These are phyloP conservation scores for Leptothorax acervorum DNA, from an alignment of 2,888 invertebrate species.

Conservation along the genomic window DNA sequence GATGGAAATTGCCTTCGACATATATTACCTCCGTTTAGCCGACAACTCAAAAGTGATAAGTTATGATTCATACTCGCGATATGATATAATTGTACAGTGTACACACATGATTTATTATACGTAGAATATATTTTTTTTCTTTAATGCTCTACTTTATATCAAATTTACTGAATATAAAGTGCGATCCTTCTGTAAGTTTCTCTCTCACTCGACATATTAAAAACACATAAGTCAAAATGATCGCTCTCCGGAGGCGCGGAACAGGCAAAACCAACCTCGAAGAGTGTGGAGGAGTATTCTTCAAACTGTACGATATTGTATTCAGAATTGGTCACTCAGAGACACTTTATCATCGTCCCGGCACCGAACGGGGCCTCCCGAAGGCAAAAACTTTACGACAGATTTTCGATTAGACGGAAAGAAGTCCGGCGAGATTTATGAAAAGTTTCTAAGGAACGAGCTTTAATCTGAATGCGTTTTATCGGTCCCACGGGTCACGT, in stretches of 20 bases:
- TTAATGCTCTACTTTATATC: too few species aligned
- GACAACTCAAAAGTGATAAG: background rate
- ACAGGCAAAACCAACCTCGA: background rate
- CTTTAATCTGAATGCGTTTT: constrained; percentile 61
- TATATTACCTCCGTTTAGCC: background rate
- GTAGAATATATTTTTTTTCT: background rate
- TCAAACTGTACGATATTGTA: constrained; percentile 43
- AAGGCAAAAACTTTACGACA: constrained; percentile 56
- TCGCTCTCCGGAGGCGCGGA: constrained; percentile 21
- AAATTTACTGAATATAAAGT: background rate
- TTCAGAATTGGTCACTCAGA: constrained; percentile 51
- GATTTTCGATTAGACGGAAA: constrained; percentile 63
- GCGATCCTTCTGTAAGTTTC: background rate
- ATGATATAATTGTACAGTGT: background rate
- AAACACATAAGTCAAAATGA: constrained; percentile 35
- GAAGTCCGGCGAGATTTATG: constrained; percentile 56
- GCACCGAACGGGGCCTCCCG: constrained; percentile 19
- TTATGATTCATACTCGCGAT: background rate
- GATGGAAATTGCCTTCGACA: background rate
- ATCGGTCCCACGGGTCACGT: constrained; percentile 62
- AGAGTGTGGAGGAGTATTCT: constrained; percentile 8
- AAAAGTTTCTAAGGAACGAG: constrained; percentile 46
- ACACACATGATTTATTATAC: background rate
- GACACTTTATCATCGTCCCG: constrained; percentile 55
- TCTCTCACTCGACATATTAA: constrained; percentile 38